Conservation (phyloP, 1,140 invertebrate species). For the Lordiphosa stackelbergi region DNA sequence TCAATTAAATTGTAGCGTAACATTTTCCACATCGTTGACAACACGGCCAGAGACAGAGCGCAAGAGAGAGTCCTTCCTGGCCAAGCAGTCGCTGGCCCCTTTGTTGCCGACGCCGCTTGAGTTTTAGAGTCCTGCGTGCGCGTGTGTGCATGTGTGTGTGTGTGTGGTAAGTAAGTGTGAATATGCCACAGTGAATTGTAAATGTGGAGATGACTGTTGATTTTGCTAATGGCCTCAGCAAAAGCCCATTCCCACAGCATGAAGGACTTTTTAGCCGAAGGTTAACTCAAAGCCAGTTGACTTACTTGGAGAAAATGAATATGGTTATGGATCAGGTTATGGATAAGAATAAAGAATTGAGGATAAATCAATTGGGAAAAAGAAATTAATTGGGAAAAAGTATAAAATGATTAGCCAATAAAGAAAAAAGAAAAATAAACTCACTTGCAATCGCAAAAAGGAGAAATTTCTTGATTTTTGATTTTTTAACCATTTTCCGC, state of each 20-base stretch:
- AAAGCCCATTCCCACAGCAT: not conserved
- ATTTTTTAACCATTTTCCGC: too few relatives aligned
- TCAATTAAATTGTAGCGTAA: slow-evolving; percentile 76
- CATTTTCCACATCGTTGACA: slow-evolving; percentile 70
- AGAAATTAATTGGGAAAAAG: too few relatives aligned
- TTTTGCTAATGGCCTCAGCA: slow-evolving; percentile 51
- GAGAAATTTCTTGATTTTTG: too few relatives aligned
- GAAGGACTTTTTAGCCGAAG: too few relatives aligned
- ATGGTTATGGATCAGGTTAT: too few relatives aligned
- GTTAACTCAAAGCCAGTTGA: too few relatives aligned
- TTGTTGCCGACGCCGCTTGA: slow-evolving; percentile 23
- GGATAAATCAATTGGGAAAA: too few relatives aligned
- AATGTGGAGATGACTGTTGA: slow-evolving; percentile 46
- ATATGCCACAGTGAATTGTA: slow-evolving; percentile 4
- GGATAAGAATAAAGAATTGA: too few relatives aligned
- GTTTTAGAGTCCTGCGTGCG: slow-evolving; percentile 4
- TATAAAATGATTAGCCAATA: too few relatives aligned
- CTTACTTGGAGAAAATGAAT: too few relatives aligned
- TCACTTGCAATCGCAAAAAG: too few relatives aligned
- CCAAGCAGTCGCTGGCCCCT: slow-evolving; percentile 14
- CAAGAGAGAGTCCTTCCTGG: not conserved
- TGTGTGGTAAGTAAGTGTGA: slow-evolving; percentile 19
- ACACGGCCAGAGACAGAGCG: slow-evolving; percentile 22
- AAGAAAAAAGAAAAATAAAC: too few relatives aligned
- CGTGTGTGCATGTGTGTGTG: slow-evolving; percentile 16